These are phyloP conservation scores for Torymus auratus DNA, from an alignment of 2,888 invertebrate species.

Conservation along the genomic window DNA sequence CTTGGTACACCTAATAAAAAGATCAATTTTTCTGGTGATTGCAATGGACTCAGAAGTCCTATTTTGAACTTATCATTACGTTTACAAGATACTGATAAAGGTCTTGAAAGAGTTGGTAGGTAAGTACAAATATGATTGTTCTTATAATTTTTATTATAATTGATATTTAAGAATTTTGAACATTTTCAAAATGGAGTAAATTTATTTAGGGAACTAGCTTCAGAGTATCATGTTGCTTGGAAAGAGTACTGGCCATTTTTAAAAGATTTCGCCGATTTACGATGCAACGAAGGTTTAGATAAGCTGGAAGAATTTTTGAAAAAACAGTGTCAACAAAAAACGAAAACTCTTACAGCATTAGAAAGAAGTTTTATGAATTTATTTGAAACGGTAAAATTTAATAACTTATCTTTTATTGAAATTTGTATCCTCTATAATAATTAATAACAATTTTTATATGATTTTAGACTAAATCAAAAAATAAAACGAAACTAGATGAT, in stretches of 20 bases:
- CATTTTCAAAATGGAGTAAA: constrained; percentile 22
- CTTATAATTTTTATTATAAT: constrained; percentile 10
- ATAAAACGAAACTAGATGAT: constrained; percentile 38
- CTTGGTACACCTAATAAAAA: constrained; percentile 61
- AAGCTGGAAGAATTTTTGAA: constrained; percentile 87
- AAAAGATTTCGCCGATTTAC: constrained; percentile 87
- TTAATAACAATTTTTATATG: not conserved
- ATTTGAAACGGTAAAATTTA: constrained; percentile 42
- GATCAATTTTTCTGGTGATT: constrained; percentile 49
- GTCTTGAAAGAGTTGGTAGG: constrained; percentile 91
- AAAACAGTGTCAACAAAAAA: constrained; percentile 74
- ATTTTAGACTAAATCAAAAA: constrained; percentile 32
- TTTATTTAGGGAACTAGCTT: constrained; percentile 81
- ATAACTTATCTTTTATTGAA: constrained; percentile 17
- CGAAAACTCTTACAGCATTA: constrained; percentile 4
- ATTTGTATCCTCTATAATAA: not conserved
- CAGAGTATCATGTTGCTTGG: constrained; percentile 87
- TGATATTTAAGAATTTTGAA: not conserved
- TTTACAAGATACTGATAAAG: constrained; percentile 88
- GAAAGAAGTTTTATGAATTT: constrained; percentile 38
- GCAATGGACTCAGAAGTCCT: constrained; percentile 57
- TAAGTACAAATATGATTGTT: constrained; percentile 65
- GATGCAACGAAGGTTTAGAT: constrained; percentile 84
- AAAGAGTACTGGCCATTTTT: constrained; percentile 96
- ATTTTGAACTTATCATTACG: constrained; percentile 69